Evolutionary conservation across 1,140 invertebrate species (phyloP).

Genomic region (Drosophila ananassae): DNA sequence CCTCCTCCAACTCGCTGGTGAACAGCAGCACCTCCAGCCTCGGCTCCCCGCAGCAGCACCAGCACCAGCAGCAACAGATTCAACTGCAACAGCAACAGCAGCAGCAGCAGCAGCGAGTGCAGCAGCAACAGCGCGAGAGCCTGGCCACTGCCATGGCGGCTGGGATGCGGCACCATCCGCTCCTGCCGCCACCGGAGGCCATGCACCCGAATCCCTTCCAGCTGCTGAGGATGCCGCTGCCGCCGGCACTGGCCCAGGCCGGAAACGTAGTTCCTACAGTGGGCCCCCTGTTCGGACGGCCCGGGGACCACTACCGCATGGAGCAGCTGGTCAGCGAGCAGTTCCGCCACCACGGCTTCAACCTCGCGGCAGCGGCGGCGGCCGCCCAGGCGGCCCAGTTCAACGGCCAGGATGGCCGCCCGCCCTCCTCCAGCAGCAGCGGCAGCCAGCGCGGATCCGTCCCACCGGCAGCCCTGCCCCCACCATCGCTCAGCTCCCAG

Average conservation of each 20-base stretch:
- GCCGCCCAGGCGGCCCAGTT: slow-evolving; percentile 86
- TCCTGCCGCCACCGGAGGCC: slow-evolving; percentile 88
- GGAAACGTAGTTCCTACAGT: slow-evolving; percentile 87
- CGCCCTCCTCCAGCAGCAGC: slow-evolving; percentile 84
- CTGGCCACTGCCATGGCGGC: slow-evolving; percentile 86
- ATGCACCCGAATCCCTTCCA: slow-evolving; percentile 89
- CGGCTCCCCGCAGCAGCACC: slow-evolving; percentile 69
- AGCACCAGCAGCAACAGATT: slow-evolving; percentile 78
- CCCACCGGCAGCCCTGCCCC: slow-evolving; percentile 66
- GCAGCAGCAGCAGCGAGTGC: slow-evolving; percentile 78
- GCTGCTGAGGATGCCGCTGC: slow-evolving; percentile 88
- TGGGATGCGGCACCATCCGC: slow-evolving; percentile 86
- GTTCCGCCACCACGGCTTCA: slow-evolving; percentile 89
- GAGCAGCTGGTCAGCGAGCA: slow-evolving; percentile 92
- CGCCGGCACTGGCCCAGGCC: slow-evolving; percentile 82
- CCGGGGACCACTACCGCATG: slow-evolving; percentile 90
- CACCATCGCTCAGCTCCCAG: slow-evolving; percentile 61
- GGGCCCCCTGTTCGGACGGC: slow-evolving; percentile 88
- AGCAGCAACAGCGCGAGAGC: slow-evolving; percentile 83
- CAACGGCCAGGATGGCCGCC: slow-evolving; percentile 83
- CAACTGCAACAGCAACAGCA: slow-evolving; percentile 49
- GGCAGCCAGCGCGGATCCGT: slow-evolving; percentile 69
- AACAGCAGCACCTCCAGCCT: slow-evolving; percentile 31
- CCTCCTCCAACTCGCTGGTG: slow-evolving; percentile 29
- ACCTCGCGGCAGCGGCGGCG: slow-evolving; percentile 88